Conservation (phyloP, 2,888 invertebrate species). For the Neoaliturus tenellus region DNA sequence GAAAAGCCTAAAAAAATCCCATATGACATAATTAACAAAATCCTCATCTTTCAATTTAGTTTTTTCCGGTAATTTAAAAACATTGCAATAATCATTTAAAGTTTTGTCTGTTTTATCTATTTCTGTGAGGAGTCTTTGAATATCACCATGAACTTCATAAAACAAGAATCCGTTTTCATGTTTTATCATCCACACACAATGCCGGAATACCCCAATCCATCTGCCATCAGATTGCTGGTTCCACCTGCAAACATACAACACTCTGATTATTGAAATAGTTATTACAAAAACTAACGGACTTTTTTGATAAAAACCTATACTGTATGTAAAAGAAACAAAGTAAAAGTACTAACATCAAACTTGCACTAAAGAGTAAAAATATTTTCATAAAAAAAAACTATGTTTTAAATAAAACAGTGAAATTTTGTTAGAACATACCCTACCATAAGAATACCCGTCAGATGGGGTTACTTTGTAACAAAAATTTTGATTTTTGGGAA, state of each 20-base stretch:
- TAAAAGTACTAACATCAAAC: too few relatives aligned
- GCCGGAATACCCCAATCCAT: not conserved
- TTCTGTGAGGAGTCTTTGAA: not conserved
- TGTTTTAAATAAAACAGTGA: too few relatives aligned
- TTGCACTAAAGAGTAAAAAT: too few relatives aligned
- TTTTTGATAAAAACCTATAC: too few relatives aligned
- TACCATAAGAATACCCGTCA: too few relatives aligned
- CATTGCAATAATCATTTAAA: not conserved
- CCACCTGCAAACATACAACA: not conserved
- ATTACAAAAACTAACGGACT: too few relatives aligned
- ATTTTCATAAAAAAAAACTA: too few relatives aligned
- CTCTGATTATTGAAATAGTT: too few relatives aligned
- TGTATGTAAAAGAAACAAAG: too few relatives aligned
- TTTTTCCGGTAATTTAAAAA: not conserved
- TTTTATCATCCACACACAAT: not conserved
- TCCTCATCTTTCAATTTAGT: not conserved
- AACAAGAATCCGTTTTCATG: not conserved
- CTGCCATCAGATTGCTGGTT: not conserved
- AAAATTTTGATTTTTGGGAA: too few relatives aligned
- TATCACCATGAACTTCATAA: not conserved
- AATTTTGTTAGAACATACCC: too few relatives aligned
- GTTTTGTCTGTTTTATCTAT: not conserved
- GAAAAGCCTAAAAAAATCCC: slow-evolving; percentile 86
- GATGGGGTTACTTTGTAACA: too few relatives aligned
- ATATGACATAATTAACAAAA: not conserved